phyloP scores from a whole-genome alignment of 2,113 vertebrate genomes.

The Eclectus roratus region DNA sequence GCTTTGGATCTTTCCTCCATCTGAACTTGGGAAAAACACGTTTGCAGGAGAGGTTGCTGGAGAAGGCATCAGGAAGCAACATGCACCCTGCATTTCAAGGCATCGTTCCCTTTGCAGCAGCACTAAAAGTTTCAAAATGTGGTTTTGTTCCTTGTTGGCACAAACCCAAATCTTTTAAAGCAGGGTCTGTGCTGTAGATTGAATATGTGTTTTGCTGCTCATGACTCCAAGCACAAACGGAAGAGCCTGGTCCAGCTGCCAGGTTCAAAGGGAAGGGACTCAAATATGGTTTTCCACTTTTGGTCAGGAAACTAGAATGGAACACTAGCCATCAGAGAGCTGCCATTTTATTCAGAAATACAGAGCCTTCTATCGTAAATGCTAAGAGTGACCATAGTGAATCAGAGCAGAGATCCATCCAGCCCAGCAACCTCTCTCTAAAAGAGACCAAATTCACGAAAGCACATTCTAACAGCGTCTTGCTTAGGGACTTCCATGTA shows the following conservation, averaged over 20 bases:
- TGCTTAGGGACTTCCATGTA: neutral
- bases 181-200: neutral
- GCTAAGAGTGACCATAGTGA: neutral
- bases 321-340: neutral
- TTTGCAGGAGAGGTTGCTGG: neutral
- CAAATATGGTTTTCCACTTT: neutral
- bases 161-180: neutral
- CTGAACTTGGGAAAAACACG: neutral
- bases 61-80: neutral
- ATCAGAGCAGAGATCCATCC: neutral
- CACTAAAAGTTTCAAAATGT: neutral
- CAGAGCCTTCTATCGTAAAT: neutral
- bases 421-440: neutral
- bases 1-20: neutral
- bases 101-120: neutral
- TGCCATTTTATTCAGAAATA: neutral
- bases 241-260: conserved; percentile 20
- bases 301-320: neutral
- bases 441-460: neutral
- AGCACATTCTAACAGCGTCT: neutral
- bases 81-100: neutral
- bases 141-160: conserved; percentile 11
- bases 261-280: neutral
- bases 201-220: neutral
- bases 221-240: conserved; percentile 3